Evolutionary conservation across 1,140 invertebrate genomes (phyloP).

Genomic region (Tenebrio molitor): DNA sequence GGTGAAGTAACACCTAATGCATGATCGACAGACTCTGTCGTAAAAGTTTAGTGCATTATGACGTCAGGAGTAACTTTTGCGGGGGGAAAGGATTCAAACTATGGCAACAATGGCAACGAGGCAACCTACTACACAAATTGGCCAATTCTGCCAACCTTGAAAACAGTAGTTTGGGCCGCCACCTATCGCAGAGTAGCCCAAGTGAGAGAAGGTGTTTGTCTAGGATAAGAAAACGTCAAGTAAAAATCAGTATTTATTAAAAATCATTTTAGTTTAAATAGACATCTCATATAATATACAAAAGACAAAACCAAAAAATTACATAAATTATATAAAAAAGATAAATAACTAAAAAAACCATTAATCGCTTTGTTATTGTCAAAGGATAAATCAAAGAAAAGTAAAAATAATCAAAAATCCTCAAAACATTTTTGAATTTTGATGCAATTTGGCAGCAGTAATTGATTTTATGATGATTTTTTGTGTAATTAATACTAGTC

Average conservation of each 20-base stretch:
- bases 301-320: constrained; percentile 15
- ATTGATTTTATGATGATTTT: not conserved
- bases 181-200: too few species aligned
- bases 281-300: constrained; percentile 28
- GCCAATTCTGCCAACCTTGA: too few species aligned
- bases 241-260: constrained; percentile 25
- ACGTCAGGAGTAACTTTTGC: too few species aligned
- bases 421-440: not conserved
- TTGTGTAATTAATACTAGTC: not conserved
- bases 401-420: not conserved
- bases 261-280: constrained; percentile 15
- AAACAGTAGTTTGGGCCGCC: too few species aligned
- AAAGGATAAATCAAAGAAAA: constrained; percentile 1
- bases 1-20: too few species aligned
- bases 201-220: too few species aligned
- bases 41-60: too few species aligned
- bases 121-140: too few species aligned
- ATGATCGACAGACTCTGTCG: too few species aligned
- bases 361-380: constrained; percentile 12
- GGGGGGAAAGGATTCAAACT: too few species aligned
- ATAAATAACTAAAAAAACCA: constrained; percentile 37
- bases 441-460: not conserved
- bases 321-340: constrained; percentile 31
- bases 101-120: too few species aligned
- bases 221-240: not conserved